phyloP scores from a whole-genome alignment of 2,888 invertebrate genomes.

The Pharmacophagus antenor region DNA sequence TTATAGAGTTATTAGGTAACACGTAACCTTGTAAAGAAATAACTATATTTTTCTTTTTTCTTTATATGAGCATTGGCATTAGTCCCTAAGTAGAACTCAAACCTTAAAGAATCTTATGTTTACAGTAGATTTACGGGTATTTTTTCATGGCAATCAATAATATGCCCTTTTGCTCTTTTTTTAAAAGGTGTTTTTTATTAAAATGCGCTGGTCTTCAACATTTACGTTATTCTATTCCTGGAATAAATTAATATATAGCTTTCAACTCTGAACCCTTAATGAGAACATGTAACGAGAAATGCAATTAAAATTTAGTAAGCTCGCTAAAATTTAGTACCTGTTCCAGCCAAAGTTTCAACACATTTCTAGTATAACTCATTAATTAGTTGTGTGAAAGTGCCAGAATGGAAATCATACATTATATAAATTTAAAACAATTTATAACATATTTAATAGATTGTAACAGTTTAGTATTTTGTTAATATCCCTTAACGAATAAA shows the following conservation, averaged over 20 bases:
- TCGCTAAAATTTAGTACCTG: not conserved
- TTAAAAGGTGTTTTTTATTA: not conserved
- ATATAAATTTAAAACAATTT: too few relatives aligned
- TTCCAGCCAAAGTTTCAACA: not conserved
- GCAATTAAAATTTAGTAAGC: constrained; percentile 8
- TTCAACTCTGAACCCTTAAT: not conserved
- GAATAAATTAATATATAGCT: not conserved
- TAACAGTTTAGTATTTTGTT: too few relatives aligned
- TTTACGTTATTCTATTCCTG: not conserved
- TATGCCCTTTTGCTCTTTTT: not conserved
- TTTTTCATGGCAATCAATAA: too few relatives aligned
- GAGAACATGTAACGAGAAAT: not conserved
- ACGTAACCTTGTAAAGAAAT: too few relatives aligned
- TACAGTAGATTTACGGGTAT: too few relatives aligned
- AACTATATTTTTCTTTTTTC: too few relatives aligned
- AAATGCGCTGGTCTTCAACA: not conserved
- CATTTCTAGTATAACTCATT: not conserved
- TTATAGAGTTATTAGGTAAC: too few relatives aligned
- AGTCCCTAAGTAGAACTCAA: too few relatives aligned
- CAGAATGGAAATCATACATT: not conserved
- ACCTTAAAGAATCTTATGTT: too few relatives aligned
- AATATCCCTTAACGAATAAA: too few relatives aligned
- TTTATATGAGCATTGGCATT: too few relatives aligned
- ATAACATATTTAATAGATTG: too few relatives aligned
- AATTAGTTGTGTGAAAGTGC: not conserved